Conservation (phyloP, 2,888 invertebrate genomes). For the Tubulanus polymorphus region DNA sequence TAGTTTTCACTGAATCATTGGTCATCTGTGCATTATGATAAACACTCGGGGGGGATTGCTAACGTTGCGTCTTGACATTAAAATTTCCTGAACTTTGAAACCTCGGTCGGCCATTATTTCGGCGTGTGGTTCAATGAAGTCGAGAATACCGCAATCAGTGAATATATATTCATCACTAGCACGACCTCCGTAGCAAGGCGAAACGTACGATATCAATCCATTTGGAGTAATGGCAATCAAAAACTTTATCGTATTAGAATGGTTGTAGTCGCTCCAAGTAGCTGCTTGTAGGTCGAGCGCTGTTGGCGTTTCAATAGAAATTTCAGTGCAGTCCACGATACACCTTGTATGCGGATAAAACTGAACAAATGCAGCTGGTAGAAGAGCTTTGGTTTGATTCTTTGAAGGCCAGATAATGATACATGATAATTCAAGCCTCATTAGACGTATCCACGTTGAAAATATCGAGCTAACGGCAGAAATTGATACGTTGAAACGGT, state of each 20-base stretch:
- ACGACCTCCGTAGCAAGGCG: slow-evolving; percentile 18
- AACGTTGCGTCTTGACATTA: slow-evolving; percentile 9
- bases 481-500: neutral
- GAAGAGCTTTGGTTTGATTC: neutral
- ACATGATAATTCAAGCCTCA: neutral
- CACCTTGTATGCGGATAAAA: neutral
- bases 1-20: slow-evolving; percentile 2
- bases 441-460: neutral
- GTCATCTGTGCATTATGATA: slow-evolving; percentile 9
- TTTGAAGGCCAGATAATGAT: neutral
- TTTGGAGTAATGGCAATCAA: slow-evolving; percentile 19
- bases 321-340: neutral
- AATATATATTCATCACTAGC: slow-evolving; percentile 18
- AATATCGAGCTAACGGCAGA: neutral
- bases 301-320: neutral
- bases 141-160: slow-evolving; percentile 13
- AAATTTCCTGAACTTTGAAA: slow-evolving; percentile 15
- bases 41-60: slow-evolving; percentile 11
- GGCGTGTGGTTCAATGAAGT: slow-evolving; percentile 15
- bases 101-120: slow-evolving; percentile 20
- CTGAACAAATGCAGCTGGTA: neutral
- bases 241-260: slow-evolving; percentile 21
- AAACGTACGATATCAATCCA: slow-evolving; percentile 17
- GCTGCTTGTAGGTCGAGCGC: slow-evolving; percentile 9
- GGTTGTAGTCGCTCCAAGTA: slow-evolving; percentile 20